Conservation (phyloP, 2,113 vertebrate genomes). For the Lates calcarifer region DNA sequence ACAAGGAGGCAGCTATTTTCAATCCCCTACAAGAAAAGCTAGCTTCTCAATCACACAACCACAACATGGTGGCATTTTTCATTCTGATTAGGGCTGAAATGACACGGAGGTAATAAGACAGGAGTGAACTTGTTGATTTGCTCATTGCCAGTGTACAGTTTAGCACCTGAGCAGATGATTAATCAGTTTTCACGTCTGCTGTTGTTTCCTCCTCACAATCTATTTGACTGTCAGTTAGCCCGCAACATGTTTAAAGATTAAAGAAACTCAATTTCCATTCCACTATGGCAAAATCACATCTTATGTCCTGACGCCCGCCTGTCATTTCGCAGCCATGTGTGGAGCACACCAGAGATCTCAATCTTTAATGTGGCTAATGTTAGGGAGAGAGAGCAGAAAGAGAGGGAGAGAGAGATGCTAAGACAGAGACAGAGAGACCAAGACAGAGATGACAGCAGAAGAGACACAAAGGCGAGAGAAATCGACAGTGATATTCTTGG, state of each 20-base stretch:
- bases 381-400: conserved; percentile 16
- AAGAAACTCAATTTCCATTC: conserved; percentile 68
- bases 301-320: conserved; percentile 40
- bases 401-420: conserved; percentile 18
- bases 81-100: conserved; percentile 14
- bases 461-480: conserved; percentile 68
- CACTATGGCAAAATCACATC: conserved; percentile 34
- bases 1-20: conserved; percentile 17
- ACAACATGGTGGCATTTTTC: conserved; percentile 4
- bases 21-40: background rate
- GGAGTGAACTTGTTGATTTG: conserved; percentile 35
- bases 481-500: conserved; percentile 82
- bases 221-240: conserved; percentile 41
- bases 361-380: conserved; percentile 77
- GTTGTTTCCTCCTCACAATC: conserved; percentile 14
- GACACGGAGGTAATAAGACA: conserved; percentile 9
- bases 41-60: conserved; percentile 6
- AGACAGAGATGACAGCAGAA: conserved; percentile 51
- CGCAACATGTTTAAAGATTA: conserved; percentile 35
- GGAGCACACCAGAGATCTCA: conserved; percentile 50
- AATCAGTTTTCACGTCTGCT: conserved; percentile 37
- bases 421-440: conserved; percentile 26
- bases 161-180: conserved; percentile 10
- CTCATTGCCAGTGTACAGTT: conserved; percentile 10
- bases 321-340: conserved; percentile 57